Evolutionary conservation across 2,888 invertebrate species (phyloP).

Genomic region (Xestia c-nigrum): DNA sequence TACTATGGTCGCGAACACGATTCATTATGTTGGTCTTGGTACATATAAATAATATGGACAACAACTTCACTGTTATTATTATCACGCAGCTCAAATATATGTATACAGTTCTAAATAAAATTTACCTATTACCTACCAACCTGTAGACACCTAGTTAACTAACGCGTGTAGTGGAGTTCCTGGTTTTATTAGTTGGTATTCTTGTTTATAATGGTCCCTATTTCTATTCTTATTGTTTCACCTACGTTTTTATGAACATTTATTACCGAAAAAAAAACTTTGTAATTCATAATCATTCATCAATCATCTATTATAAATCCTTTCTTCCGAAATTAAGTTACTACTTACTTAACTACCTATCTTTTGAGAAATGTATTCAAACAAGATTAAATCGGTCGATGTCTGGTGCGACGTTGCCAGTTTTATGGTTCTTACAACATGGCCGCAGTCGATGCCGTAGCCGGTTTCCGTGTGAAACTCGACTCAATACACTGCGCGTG

Average conservation of each 20-base stretch:
- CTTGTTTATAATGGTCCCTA: background rate
- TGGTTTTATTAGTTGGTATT: background rate
- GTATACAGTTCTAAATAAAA: slow-evolving; percentile 4
- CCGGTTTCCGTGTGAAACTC: slow-evolving; percentile 90
- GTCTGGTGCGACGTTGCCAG: slow-evolving; percentile 90
- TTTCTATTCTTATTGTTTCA: background rate
- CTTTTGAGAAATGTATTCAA: slow-evolving; percentile 76
- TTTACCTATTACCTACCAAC: background rate
- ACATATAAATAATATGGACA: slow-evolving; percentile 36
- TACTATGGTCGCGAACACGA: slow-evolving; percentile 50
- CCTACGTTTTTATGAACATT: background rate
- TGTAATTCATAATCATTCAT: background rate
- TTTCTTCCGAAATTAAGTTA: slow-evolving; percentile 25
- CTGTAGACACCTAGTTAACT: background rate
- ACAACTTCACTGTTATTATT: slow-evolving; percentile 39
- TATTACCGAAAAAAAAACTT: background rate
- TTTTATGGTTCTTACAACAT: slow-evolving; percentile 88
- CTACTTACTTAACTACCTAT: slow-evolving; percentile 17
- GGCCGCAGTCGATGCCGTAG: slow-evolving; percentile 87
- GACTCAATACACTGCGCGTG: slow-evolving; percentile 85
- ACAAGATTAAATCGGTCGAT: slow-evolving; percentile 89
- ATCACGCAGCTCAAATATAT: slow-evolving; percentile 18
- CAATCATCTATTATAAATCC: background rate
- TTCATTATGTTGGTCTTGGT: slow-evolving; percentile 35
- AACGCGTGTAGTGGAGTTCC: background rate